Conservation (phyloP, 2,797 vertebrate species). For the Anas capensis region DNA sequence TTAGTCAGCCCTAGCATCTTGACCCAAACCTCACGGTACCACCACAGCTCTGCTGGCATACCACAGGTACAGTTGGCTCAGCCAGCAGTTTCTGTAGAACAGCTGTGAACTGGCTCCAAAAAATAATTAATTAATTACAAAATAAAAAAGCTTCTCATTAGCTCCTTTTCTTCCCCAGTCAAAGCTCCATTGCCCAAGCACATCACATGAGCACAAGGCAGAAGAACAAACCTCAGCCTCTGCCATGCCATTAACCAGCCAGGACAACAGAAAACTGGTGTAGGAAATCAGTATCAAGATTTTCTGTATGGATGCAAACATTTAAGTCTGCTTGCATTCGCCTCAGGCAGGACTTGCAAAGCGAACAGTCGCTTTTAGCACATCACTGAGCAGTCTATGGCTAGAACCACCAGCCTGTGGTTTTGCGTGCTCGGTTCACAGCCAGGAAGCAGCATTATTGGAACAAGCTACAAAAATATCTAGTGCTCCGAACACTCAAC, state of each 20-base stretch:
- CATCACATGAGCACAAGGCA: fast-evolving
- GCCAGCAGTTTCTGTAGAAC: not conserved
- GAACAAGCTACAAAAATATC: not conserved
- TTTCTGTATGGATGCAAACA: not conserved
- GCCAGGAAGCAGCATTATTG: not conserved
- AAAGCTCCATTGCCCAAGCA: not conserved
- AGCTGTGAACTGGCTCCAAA: too few relatives aligned
- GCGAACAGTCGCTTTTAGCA: not conserved
- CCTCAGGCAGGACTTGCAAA: not conserved
- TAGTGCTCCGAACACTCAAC: not conserved
- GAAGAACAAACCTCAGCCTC: not conserved
- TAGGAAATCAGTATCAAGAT: not conserved
- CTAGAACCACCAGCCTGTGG: not conserved
- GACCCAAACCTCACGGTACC: not conserved
- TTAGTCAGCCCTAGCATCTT: not conserved
- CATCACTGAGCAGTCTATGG: not conserved
- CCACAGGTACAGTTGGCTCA: too few relatives aligned
- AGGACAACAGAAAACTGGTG: not conserved
- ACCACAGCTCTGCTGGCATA: not conserved
- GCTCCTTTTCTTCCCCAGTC: fast-evolving
- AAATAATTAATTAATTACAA: too few relatives aligned
- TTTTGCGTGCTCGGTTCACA: not conserved
- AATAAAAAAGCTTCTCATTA: not conserved
- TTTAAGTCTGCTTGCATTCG: not conserved
- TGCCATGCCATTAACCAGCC: not conserved